Base-by-base conservation (phyloP, 2,113 vertebrate species). In the Verasper variegatus region DNA sequence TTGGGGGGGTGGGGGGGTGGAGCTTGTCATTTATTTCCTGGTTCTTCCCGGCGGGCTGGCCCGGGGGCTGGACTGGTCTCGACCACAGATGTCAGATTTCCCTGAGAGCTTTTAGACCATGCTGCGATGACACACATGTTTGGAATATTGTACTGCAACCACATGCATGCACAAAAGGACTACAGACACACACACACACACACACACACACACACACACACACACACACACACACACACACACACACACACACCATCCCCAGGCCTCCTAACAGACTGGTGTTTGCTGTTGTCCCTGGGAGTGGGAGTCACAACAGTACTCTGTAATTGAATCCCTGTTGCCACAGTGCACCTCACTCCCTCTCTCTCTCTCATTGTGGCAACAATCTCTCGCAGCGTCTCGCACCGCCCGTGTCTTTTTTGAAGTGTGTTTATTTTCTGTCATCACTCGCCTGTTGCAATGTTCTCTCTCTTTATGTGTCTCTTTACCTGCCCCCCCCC, bases 281-380 rank as follows among this genome's bases (percentile, higher is more conserved):
- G 70, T 79, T 76, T 76, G 56, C 78, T 15, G 18, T 14, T 56
- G 68, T 81, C 72, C 55, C 47, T n/a, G 20, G 13, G 67, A 82
- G 76, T 72, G 68, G 76, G 66, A 78, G 60, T 81, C 72, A 81
- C 84, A 80, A 81, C 81, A 76, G 71, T 63, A 18, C 58, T 62
- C 65, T 78, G 71, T 86, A 90, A 84, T 86, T 87, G 78, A 90
- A 85, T 91, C 81, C 73, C 80, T 75, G 80, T 55, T 74, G 73
- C 78, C 74, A 60, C 18, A 15, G 59, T 77, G 84, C 31, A 63
- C 42, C 63, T 81, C 54, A 45, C 74, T 80, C 56, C 24, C 18
- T 79, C 47, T 49, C 54, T 57, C 26, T 37, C 62, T 71, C 63
- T 78, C 45, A 58, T 18, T 47, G 69, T 45, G 55, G 72, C 71